phyloP scores from a whole-genome alignment of 2,113 vertebrate genomes.

The Dendrocopos noguchii region DNA sequence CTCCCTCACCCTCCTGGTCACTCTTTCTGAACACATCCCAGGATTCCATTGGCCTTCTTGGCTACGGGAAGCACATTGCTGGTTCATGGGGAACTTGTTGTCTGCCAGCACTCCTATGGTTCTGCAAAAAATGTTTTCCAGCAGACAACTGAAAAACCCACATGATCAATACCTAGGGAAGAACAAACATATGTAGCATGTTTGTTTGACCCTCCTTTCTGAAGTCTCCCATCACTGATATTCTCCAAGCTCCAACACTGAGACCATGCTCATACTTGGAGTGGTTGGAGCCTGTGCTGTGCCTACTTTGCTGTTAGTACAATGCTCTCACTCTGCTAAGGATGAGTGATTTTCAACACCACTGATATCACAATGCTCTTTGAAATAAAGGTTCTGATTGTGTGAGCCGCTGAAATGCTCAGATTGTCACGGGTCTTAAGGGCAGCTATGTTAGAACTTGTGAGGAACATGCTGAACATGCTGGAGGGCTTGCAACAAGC shows the following conservation, averaged over 20 bases:
- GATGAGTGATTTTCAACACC: not conserved
- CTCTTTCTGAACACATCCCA: too few relatives aligned
- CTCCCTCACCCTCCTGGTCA: too few relatives aligned
- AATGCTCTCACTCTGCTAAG: not conserved
- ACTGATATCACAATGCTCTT: not conserved
- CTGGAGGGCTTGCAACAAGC: not conserved
- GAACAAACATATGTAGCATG: not conserved
- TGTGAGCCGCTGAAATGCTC: not conserved
- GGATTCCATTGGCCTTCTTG: too few relatives aligned
- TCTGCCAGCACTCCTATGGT: not conserved
- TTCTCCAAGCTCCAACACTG: not conserved
- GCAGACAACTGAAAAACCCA: not conserved
- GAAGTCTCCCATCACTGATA: not conserved
- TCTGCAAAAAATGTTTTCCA: not conserved
- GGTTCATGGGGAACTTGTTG: too few relatives aligned
- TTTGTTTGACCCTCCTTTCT: not conserved
- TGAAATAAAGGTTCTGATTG: not conserved
- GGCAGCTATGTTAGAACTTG: not conserved
- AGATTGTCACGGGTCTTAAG: not conserved
- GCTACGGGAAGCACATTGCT: too few relatives aligned
- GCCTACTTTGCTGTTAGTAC: not conserved
- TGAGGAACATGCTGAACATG: not conserved
- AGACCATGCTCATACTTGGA: not conserved
- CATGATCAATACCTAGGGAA: not conserved
- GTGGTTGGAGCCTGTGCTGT: not conserved